Conservation (phyloP, 2,797 vertebrate genomes). For the Acrossocheilus wenchowensis region DNA sequence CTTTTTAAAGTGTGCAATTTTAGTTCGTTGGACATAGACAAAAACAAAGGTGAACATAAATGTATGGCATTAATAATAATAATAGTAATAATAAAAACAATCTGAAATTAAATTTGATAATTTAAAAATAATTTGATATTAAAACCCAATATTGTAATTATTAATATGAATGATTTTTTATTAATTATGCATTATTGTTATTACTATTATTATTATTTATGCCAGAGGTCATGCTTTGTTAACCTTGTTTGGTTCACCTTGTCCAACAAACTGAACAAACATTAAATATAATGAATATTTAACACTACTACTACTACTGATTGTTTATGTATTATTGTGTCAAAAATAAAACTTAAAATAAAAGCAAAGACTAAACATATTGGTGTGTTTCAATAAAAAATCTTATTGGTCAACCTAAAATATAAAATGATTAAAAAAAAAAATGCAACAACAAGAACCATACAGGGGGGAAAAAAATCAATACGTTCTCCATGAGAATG, state of each 20-base stretch:
- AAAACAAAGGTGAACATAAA: neutral
- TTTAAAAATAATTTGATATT: neutral
- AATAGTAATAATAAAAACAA: neutral
- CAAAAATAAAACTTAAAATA: neutral
- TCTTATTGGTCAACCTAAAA: neutral
- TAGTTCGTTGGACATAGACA: neutral
- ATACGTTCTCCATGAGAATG: neutral
- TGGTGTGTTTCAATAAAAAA: neutral
- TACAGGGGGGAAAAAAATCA: neutral
- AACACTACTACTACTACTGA: neutral
- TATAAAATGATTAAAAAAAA: neutral
- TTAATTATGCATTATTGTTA: neutral
- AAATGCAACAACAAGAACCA: neutral
- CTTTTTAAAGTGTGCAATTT: neutral
- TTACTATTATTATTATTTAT: neutral
- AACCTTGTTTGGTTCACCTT: neutral
- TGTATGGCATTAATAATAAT: neutral
- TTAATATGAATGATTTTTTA: neutral
- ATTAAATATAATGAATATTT: neutral
- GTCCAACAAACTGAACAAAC: neutral
- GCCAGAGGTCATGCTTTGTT: neutral
- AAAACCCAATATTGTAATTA: neutral
- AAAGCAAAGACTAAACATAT: neutral
- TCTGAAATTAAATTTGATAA: neutral
- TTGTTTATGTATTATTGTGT: neutral